phyloP scores from a whole-genome alignment of 2,797 vertebrate genomes.

The Acrossocheilus wenchowensis region DNA sequence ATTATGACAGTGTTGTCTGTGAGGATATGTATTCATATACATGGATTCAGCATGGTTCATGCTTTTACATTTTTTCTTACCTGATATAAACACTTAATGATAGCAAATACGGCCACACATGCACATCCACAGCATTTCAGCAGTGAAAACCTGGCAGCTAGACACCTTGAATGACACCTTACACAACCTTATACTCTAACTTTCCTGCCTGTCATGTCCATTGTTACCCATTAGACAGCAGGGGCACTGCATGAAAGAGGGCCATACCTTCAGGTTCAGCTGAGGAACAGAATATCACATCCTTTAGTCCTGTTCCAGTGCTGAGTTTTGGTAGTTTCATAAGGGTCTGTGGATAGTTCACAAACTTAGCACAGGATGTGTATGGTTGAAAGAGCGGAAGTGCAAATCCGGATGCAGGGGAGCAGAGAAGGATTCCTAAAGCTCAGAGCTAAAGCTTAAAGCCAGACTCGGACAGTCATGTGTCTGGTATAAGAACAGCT shows the following conservation, averaged over 20 bases:
- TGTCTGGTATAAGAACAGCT: constrained; percentile 2
- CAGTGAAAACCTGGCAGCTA: neutral
- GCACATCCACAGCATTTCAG: neutral
- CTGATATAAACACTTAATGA: neutral
- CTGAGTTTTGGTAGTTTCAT: constrained; percentile 1
- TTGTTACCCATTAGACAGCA: neutral
- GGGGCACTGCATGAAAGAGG: neutral
- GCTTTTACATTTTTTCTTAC: neutral
- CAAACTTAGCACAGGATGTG: constrained; percentile 8
- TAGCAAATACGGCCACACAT: neutral
- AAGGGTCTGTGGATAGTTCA: constrained; percentile 1
- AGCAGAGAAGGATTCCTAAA: neutral
- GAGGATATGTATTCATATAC: neutral
- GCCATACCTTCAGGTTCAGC: constrained; percentile 11
- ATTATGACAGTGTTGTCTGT: neutral
- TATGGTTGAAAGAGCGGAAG: neutral
- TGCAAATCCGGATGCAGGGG: constrained; percentile 15
- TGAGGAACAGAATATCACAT: neutral
- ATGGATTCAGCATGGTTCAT: neutral
- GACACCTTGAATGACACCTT: constrained; percentile 17
- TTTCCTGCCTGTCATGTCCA: constrained; percentile 1
- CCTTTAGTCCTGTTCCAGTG: neutral
- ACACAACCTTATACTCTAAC: neutral
- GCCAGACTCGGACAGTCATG: neutral
- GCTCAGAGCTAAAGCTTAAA: constrained; percentile 18